Evolutionary conservation across 2,888 invertebrate genomes (phyloP).

Genomic region (Drosophila merina): DNA sequence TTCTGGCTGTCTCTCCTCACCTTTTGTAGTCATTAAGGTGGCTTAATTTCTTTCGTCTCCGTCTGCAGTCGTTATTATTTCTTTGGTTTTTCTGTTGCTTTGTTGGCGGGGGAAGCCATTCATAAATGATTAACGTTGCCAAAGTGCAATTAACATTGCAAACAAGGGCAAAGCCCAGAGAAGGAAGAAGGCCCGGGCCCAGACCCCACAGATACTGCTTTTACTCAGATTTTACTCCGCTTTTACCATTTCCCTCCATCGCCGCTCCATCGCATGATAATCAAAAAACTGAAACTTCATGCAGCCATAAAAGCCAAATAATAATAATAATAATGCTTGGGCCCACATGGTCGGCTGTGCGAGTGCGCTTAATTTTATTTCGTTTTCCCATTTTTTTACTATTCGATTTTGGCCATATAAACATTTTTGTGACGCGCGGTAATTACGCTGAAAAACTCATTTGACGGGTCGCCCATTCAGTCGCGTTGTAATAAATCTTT

Average conservation of each 20-base stretch:
- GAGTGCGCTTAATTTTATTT: slow-evolving; percentile 60
- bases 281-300: slow-evolving; percentile 42
- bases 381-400: slow-evolving; percentile 47
- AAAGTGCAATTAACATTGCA: slow-evolving; percentile 50
- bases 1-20: slow-evolving; percentile 43
- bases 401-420: slow-evolving; percentile 52
- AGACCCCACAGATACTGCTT: slow-evolving; percentile 33
- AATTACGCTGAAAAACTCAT: slow-evolving; percentile 81
- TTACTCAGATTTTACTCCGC: slow-evolving; percentile 2
- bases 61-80: slow-evolving; percentile 10
- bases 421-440: slow-evolving; percentile 68
- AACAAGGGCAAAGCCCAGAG: slow-evolving; percentile 36
- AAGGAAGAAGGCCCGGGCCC: slow-evolving; percentile 8
- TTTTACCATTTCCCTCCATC: slow-evolving; percentile 35
- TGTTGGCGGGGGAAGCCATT: slow-evolving; percentile 50
- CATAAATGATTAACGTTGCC: slow-evolving; percentile 71
- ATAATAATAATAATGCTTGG: slow-evolving; percentile 42
- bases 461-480: slow-evolving; percentile 72
- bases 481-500: slow-evolving; percentile 76
- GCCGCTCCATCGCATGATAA: slow-evolving; percentile 39
- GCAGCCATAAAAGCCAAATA: slow-evolving; percentile 37
- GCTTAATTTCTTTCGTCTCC: slow-evolving; percentile 50
- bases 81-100: slow-evolving; percentile 16
- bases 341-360: slow-evolving; percentile 44
- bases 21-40: slow-evolving; percentile 66